Percentiles rank a stretch among this genome's conserved stretches.
Conservation (phyloP, 2,888 invertebrate genomes). For the Dasypolia templi region DNA sequence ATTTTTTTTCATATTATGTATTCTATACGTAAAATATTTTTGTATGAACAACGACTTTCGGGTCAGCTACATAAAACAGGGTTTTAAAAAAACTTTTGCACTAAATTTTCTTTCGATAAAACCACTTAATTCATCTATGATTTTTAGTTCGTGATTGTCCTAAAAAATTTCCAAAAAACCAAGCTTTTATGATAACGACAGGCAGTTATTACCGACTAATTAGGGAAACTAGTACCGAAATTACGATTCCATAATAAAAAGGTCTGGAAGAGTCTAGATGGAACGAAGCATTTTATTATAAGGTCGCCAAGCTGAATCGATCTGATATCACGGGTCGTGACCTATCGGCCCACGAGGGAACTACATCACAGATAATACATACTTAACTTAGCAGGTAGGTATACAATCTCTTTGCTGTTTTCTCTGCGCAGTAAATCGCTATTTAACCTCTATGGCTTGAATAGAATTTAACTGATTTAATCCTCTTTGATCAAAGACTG, state of each 20-base stretch:
- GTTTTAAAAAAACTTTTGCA: no score
- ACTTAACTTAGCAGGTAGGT: background rate
- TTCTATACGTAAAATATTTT: no score
- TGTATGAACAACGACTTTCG: no score
- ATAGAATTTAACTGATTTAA: background rate
- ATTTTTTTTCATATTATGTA: no score
- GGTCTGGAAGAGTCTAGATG: background rate
- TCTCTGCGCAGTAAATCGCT: slow-evolving; percentile 5
- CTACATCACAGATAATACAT: slow-evolving; percentile 20
- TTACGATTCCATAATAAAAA: background rate
- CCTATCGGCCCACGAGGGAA: slow-evolving; percentile 33
- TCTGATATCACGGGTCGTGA: slow-evolving; percentile 42
- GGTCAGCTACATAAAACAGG: no score
- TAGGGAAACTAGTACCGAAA: no score
- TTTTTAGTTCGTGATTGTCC: no score
- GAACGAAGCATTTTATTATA: slow-evolving; percentile 28
- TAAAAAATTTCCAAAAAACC: no score
- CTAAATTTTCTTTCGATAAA: no score
- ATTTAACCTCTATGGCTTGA: slow-evolving; percentile 2
- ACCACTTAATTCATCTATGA: no score
- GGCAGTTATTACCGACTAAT: no score
- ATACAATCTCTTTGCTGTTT: background rate
- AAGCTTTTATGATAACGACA: no score
- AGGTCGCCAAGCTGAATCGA: slow-evolving; percentile 42
- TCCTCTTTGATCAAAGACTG: background rate